Evolutionary conservation across 2,113 vertebrate species (phyloP), one percentile per base, ranked within the genome.

Genomic region (Charadrius vociferus): DNA sequence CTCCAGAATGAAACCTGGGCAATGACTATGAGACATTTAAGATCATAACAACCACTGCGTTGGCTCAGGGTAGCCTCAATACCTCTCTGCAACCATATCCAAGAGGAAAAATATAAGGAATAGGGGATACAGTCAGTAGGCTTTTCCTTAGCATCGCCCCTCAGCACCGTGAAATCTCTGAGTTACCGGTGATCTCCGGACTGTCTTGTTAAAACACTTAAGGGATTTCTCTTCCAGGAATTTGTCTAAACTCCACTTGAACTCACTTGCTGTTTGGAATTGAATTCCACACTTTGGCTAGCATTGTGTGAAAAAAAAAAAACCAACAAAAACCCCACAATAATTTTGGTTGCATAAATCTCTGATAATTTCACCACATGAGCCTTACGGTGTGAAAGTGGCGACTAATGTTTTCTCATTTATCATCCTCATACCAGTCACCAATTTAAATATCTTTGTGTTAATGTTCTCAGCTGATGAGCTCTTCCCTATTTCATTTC

Each of bases 41-140:
- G 30, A 34, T 49, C 6, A 1, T 34, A 59, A 36, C n/a, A 50
- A 16, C 29, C 34, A 29, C 21, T 0, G 0, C 9, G 20, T 32
- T 14, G 73, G 37, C 27, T 62, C 45, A 36, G 41, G 37, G 37
- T 37, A 79, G 22, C 49, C 43, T 78, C 30, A 36, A 5, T 29
- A 26, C 30, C 53, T 55, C 29, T 52, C 71, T 80, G 30, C 27
- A 61, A 5, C 20, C 23, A 2, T 7, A 12, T 67, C 26, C 1
- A 3, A 67, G 32, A 55, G 37, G 27, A 39, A 75, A 55, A 73
- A 6, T 16, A 1, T 16, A 68, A 61, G 62, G n/a, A 59, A 26
- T 49, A 43, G 26, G 39, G 45, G 21, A 36, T 41, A 52, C 19
- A 93, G 43, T 14, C 62, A 61, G 23, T 3, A 61, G 62, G 7